phyloP scores from a whole-genome alignment of 2,113 vertebrate genomes.

The Hyperopisus bebe region DNA sequence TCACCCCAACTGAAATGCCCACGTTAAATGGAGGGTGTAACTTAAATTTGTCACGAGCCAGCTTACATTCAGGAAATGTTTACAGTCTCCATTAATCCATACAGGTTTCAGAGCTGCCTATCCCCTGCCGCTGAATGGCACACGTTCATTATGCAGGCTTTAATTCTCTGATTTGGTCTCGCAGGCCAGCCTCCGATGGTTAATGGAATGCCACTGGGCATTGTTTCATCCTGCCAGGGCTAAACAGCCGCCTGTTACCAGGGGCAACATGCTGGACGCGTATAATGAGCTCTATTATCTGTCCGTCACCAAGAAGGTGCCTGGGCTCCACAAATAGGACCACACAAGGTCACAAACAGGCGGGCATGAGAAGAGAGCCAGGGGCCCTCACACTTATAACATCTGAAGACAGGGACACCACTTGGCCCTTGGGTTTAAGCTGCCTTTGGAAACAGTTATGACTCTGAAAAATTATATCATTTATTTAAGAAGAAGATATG shows the following conservation, averaged over 20 bases:
- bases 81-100: not conserved
- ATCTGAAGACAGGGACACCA: not conserved
- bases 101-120: not conserved
- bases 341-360: not conserved
- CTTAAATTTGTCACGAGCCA: not conserved
- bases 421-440: not conserved
- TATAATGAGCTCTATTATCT: slow-evolving; percentile 42
- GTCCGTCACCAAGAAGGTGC: slow-evolving; percentile 32
- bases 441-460: not conserved
- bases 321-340: not conserved
- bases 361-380: not conserved
- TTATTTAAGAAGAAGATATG: not conserved
- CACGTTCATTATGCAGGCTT: not conserved
- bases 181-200: slow-evolving; percentile 6
- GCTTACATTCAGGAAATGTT: not conserved
- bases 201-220: slow-evolving; percentile 4
- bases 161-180: slow-evolving; percentile 20
- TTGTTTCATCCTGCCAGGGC: slow-evolving; percentile 12
- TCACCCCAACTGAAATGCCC: not conserved
- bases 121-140: not conserved
- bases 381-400: not conserved
- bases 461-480: not conserved
- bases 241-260: slow-evolving; percentile 38
- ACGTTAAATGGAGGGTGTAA: not conserved
- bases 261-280: slow-evolving; percentile 40